phyloP scores from a whole-genome alignment of 2,797 vertebrate species.

The Buphagus erythrorhynchus region DNA sequence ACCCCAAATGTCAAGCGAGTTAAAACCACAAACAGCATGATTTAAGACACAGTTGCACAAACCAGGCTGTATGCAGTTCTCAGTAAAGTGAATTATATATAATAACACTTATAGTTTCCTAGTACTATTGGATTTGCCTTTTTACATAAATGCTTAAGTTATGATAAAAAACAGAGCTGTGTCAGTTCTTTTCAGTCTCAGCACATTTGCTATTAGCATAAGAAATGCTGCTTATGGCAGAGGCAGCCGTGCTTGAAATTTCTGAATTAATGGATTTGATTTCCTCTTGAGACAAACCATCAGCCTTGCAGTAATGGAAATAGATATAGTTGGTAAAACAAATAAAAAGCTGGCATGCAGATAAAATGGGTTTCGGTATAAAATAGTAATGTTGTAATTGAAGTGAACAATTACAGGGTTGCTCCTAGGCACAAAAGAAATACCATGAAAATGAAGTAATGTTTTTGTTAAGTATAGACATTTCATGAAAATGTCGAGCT shows the following conservation, averaged over 20 bases:
- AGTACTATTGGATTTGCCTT: conserved; percentile 78
- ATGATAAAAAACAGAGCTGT: conserved; percentile 79
- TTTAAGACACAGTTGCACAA: conserved; percentile 62
- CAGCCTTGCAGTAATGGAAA: conserved; percentile 84
- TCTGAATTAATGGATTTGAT: conserved; percentile 87
- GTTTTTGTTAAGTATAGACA: conserved; percentile 80
- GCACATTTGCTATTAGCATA: conserved; percentile 82
- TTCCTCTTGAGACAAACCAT: conserved; percentile 85
- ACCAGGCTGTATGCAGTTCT: conserved; percentile 56
- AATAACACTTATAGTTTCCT: conserved; percentile 78
- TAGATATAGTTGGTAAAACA: conserved; percentile 85
- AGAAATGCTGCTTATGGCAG: conserved; percentile 83
- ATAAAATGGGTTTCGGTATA: conserved; percentile 82
- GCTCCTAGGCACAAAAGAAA: conserved; percentile 81
- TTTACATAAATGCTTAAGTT: conserved; percentile 80
- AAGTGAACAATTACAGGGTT: conserved; percentile 82
- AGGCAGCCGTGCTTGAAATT: conserved; percentile 83
- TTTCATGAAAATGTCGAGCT: conserved; percentile 73
- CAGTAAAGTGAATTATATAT: conserved; percentile 76
- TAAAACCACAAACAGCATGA: conserved; percentile 45
- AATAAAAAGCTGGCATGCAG: conserved; percentile 82
- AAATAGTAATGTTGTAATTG: conserved; percentile 85
- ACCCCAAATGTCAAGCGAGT: conserved; percentile 34
- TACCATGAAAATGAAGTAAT: conserved; percentile 80
- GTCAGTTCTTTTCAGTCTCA: conserved; percentile 78